Conservation (phyloP, 2,113 vertebrate species). For the Cyanoderma ruficeps region DNA sequence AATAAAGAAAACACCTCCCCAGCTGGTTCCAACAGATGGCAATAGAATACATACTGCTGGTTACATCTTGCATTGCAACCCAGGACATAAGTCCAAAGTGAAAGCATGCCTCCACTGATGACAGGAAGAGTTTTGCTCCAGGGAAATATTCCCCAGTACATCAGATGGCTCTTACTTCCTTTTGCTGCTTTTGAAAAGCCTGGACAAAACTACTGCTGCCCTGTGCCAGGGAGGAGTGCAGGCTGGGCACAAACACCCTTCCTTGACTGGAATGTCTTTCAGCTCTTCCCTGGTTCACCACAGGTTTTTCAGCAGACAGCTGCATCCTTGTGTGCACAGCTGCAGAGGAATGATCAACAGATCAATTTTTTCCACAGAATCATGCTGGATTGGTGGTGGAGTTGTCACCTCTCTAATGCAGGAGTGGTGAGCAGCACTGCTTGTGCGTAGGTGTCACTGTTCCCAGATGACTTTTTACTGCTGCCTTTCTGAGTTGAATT, state of each 20-base stretch:
- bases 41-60: not conserved
- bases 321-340: not conserved
- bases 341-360: not conserved
- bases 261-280: not conserved
- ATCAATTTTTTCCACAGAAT: not conserved
- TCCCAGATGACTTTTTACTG: not conserved
- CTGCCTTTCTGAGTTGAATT: not conserved
- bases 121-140: not conserved
- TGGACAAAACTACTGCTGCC: not conserved
- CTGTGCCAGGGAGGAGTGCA: not conserved
- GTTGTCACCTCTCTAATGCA: not conserved
- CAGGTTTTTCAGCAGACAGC: not conserved
- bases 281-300: not conserved
- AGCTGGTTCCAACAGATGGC: not conserved
- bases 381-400: not conserved
- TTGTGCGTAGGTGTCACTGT: fast-evolving
- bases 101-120: not conserved
- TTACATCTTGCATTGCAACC: not conserved
- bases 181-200: not conserved
- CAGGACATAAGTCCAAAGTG: not conserved
- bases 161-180: not conserved
- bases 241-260: not conserved
- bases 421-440: not conserved
- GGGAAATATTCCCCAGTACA: not conserved
- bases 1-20: not conserved